Evolutionary conservation across 2,113 vertebrate genomes (phyloP).

Genomic region (Python bivittatus): DNA sequence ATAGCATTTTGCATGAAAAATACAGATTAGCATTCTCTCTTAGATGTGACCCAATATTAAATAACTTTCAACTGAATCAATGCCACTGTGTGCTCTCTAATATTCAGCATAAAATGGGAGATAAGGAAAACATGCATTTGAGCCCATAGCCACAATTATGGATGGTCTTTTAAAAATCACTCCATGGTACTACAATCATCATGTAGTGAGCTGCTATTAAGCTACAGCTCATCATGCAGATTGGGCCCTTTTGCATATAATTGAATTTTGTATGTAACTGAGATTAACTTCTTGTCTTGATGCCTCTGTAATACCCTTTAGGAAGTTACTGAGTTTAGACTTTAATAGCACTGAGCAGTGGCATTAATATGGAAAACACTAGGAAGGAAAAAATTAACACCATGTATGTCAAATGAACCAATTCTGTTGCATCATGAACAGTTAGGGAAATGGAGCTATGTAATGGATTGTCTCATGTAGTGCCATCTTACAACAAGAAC

Average conservation of each 20-base stretch:
- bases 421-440: no score
- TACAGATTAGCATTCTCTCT: not conserved
- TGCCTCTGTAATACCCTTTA: not conserved
- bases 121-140: not conserved
- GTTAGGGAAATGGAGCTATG: not conserved
- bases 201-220: not conserved
- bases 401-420: not conserved
- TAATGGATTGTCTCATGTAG: not conserved
- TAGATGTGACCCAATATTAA: not conserved
- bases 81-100: not conserved
- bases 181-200: no score
- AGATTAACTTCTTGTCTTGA: not conserved
- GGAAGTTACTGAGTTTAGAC: not conserved
- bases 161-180: not conserved
- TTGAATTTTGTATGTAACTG: not conserved
- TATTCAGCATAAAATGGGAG: not conserved
- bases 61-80: conserved; percentile 1
- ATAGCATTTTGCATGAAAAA: not conserved
- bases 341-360: not conserved
- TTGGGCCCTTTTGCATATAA: not conserved
- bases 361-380: not conserved
- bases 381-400: not conserved
- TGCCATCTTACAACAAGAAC: not conserved
- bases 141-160: not conserved
- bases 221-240: not conserved